phyloP scores from a whole-genome alignment of 2,797 vertebrate genomes.

The Leptatherina wallacei region DNA sequence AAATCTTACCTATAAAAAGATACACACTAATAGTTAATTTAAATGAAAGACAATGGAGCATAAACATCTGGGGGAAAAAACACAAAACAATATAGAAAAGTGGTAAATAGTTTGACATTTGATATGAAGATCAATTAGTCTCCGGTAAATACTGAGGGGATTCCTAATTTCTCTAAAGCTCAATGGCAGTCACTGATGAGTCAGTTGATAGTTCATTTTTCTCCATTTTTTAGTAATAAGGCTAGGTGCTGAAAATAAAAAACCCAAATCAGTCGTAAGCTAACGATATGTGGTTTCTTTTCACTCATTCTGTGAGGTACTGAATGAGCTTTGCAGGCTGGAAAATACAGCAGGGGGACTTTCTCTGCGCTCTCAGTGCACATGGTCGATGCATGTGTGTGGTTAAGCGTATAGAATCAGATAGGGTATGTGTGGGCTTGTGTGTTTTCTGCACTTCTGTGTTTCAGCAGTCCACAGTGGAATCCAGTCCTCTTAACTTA shows the following conservation, averaged over 20 bases:
- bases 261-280: neutral
- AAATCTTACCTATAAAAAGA: slow-evolving; percentile 13
- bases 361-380: slow-evolving; percentile 28
- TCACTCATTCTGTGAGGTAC: slow-evolving; percentile 39
- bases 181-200: neutral
- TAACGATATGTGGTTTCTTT: slow-evolving; percentile 40
- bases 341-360: slow-evolving; percentile 51
- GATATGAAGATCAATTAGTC: slow-evolving; percentile 1
- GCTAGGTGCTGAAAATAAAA: slow-evolving; percentile 28
- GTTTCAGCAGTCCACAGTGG: slow-evolving; percentile 18
- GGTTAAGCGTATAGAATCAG: slow-evolving; percentile 32
- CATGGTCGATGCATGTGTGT: neutral
- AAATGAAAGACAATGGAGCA: slow-evolving; percentile 22
- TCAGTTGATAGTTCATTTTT: slow-evolving; percentile 17
- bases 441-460: slow-evolving; percentile 16
- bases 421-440: slow-evolving; percentile 3
- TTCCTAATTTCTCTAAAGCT: slow-evolving; percentile 4
- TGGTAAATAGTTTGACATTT: slow-evolving; percentile 18
- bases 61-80: neutral
- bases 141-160: slow-evolving; percentile 9
- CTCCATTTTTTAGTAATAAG: slow-evolving; percentile 22
- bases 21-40: slow-evolving; percentile 22
- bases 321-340: slow-evolving; percentile 17
- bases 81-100: slow-evolving; percentile 6
- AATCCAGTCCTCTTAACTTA: neutral